Evolutionary conservation across 2,797 vertebrate genomes (phyloP), one percentile per base, ranked within the genome.

Genomic region (Sebastes iracundus): DNA sequence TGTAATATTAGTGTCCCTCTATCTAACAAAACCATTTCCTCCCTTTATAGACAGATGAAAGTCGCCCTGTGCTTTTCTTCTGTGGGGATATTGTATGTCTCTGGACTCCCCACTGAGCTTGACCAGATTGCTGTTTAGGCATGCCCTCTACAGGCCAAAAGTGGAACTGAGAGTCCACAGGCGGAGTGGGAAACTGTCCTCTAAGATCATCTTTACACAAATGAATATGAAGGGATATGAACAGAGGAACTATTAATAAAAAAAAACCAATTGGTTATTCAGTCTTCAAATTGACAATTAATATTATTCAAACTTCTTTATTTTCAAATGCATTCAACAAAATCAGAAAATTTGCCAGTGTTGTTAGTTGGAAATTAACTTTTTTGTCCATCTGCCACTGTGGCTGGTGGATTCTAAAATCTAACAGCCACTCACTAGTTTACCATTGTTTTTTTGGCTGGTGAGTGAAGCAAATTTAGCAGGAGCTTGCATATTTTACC

Each of bases 71-170:
- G 90, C 88, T 92, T 87, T 88, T 88, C 89, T 92, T 92, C 90
- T 82, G 82, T 85, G 88, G 83, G 86, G 90, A 90, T 89, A 88
- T 92, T 91, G 87, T 88, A 59, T 88, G 91, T 84, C 78, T 86
- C 56, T 58, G 75, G 85, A 77, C 80, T 81, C 89, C 93, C 89
- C 63, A 70, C 90, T 75, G 91, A 75, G 90, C 71, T 67, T 72
- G 76, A 90, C 72, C 91, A 82, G 88, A 94, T 86, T 91, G 90
- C 95, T 96, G 94, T 95, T 97, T 94, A 94, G 91, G 95, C 86
- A 91, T 94, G 97, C 97, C 96, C 97, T 97, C 98, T 98, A 96
- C 94, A 95, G 97, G 96, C 82, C 55, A 32, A 59, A 65, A 5
- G 55, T 14, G 92, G 95, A 95, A 96, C 84, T 96, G 86, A 82